Base-by-base conservation (phyloP, 1,140 invertebrate genomes). In the Hetaerina americana region DNA sequence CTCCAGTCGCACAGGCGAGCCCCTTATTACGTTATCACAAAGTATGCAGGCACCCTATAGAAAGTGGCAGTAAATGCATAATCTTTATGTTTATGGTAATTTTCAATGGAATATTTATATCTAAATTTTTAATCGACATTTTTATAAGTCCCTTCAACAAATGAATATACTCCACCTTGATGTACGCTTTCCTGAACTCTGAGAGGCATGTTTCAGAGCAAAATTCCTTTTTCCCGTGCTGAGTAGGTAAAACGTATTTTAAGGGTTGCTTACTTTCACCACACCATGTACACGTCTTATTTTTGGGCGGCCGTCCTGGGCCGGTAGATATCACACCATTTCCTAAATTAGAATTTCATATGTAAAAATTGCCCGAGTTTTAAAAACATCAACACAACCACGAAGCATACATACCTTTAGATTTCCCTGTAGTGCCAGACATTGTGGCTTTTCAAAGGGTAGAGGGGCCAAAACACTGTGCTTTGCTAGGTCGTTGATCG, bases 191-290 rank as follows among this genome's bases (percentile, higher is more conserved):
- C 67, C 92, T 86, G 78, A 93, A 96, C 83, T 94, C 92, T 6
- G 90, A 88, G 25, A 96, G 84, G 81, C 94, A 96, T 24, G 88
- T 91, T 80, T 93, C 91, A 0, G 93, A 95, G 81, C 94, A 96
- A 80, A 96, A 96, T 78, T 95, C 93, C 78, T 94, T 94, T 78
- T 94, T 94, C 12, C 92, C 92, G 80, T 92, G 88, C 77, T 91
- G 90, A 0, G 92, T 93, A 5, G 92, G 93, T 68, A 94, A 81
- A 66, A 95, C 90, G 81, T 93, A 95, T 77, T 92, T 92, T 24
- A 95, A 79, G 0, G 89, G 87, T 68, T 89, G 87, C 81, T 92
- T 93, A 66, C 86, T 87, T 79, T 94, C 91, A 27, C 87, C 89
- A 79, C 93, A 95, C 92, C 92, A 94, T 1, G 90, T 92, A 80